These are phyloP conservation scores for Bombus haemorrhoidalis DNA, from an alignment of 1,140 invertebrate genomes.

Conservation along the genomic window DNA sequence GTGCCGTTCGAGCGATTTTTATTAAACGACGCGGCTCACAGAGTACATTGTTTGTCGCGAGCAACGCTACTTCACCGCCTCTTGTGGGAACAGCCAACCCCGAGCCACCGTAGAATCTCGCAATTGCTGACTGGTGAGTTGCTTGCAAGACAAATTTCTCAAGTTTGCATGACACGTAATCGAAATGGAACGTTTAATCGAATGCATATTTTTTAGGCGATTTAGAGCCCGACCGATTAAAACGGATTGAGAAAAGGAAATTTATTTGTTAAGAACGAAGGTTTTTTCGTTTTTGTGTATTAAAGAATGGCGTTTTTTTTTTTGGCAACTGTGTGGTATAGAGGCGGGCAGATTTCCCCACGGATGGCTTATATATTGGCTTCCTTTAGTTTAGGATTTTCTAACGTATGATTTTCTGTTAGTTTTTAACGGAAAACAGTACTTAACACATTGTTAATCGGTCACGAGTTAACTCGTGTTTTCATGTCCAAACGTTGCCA, in stretches of 20 bases:
- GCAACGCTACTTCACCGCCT: not conserved
- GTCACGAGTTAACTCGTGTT: too few relatives aligned
- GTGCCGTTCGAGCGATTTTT: conserved; percentile 27
- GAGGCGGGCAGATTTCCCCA: too few relatives aligned
- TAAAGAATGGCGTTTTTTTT: too few relatives aligned
- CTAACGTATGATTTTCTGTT: too few relatives aligned
- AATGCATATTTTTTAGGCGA: not conserved
- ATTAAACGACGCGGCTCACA: conserved; percentile 12
- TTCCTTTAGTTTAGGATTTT: too few relatives aligned
- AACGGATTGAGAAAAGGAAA: not conserved
- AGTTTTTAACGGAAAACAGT: too few relatives aligned
- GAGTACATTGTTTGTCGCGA: conserved; percentile 29
- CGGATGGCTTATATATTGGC: too few relatives aligned
- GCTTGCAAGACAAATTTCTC: not conserved
- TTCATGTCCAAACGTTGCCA: too few relatives aligned
- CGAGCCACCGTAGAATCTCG: not conserved
- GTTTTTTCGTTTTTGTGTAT: too few relatives aligned
- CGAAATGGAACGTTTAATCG: not conserved
- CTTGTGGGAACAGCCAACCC: not conserved
- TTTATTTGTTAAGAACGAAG: not conserved
- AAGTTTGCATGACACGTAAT: not conserved
- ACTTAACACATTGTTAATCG: too few relatives aligned
- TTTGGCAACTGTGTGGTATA: not conserved
- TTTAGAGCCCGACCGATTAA: not conserved
- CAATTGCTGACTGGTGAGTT: conserved; percentile 17